Evolutionary conservation across 1,140 invertebrate genomes (phyloP), one percentile per base, ranked within the genome.

Genomic region (Halesus radiatus): DNA sequence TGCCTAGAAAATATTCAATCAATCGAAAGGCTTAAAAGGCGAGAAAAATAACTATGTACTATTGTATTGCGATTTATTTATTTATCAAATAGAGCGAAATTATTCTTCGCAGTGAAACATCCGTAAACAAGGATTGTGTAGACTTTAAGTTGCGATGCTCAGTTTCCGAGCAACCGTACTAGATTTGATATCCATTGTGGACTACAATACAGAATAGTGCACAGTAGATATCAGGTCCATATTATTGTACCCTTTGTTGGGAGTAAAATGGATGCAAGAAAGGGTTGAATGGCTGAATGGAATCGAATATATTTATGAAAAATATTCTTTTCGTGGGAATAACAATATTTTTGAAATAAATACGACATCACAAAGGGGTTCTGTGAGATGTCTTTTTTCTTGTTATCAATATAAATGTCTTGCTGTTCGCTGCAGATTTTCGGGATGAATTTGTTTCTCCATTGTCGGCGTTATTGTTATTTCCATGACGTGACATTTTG

Each of bases 331-430:
- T 81, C 80, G 76, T 81, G 80, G 70, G 80, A 81, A 81, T 81
- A 81, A 81, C 66, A 81, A 81, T 81, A 81, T 81, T 81, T 78
- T 81, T 81, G 76, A 75, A 78, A 81, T 81, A 78, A 78, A 81
- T 81, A 78, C 76, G 58, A 75, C 53, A 70, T 52, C 52, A 81
- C 76, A 75, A 79, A 78, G 52, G 80, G 50, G 72, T 68, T 32
- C 68, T 13, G 70, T 78, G 76, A 37, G 53, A 81, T 78, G 13
- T 76, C 29, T 62, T 68, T 74, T 74, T 56, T 79, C 54, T 64
- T 50, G 50, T 74, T 54, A 32, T 68, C 73, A 56, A 62, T 76
- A 76, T 76, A 60, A 60, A 76, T 62, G 74, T 37, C 22, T 56
- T 20, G 54, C 22, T 54, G 20, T 60, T n/a, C 60, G 52, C 23